phyloP scores from a whole-genome alignment of 1,140 invertebrate species.

The Brachionus koreanus region DNA sequence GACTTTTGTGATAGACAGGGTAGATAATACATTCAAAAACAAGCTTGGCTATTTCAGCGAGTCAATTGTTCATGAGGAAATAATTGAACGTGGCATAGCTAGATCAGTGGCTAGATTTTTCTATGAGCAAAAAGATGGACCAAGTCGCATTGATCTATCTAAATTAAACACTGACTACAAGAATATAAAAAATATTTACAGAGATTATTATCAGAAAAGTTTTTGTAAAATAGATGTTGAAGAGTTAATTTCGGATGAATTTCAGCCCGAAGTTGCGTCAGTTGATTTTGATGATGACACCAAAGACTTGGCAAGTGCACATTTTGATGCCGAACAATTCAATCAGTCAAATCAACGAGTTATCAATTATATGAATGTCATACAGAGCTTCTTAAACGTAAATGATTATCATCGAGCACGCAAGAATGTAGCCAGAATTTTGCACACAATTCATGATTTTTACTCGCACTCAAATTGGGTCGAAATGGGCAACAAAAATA shows the following conservation, averaged over 20 bases:
- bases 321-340: constrained; percentile 41
- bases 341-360: constrained; percentile 9
- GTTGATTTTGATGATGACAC: constrained; percentile 30
- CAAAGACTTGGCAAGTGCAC: constrained; percentile 8
- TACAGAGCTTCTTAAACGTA: not conserved
- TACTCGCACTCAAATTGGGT: constrained; percentile 44
- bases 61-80: constrained; percentile 19
- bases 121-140: not conserved
- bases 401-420: not conserved
- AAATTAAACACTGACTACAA: constrained; percentile 7
- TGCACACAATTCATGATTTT: constrained; percentile 44
- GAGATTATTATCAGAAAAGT: not conserved
- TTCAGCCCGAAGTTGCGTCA: not conserved
- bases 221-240: constrained; percentile 3
- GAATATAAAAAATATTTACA: not conserved
- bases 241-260: not conserved
- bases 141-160: not conserved
- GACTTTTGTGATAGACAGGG: not conserved
- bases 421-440: not conserved
- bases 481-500: constrained; percentile 37
- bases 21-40: not conserved
- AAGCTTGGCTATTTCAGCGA: constrained; percentile 12
- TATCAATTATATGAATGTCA: not conserved
- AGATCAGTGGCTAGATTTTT: constrained; percentile 22
- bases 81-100: constrained; percentile 2